Conservation (phyloP, 1,140 invertebrate genomes). For the Lordiphosa collinella region DNA sequence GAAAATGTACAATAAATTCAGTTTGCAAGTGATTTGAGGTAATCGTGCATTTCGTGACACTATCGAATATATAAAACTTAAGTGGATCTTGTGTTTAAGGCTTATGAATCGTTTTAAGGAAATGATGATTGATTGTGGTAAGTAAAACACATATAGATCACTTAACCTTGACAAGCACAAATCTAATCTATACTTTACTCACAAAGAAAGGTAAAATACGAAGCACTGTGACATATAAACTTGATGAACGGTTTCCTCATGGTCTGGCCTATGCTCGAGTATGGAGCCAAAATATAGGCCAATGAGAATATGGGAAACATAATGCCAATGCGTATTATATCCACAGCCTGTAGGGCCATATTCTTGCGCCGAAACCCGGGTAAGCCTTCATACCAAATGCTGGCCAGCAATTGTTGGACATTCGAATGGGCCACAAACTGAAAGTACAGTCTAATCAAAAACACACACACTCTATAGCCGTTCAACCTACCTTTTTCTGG, state of each 20-base stretch:
- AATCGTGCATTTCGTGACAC: too few species aligned
- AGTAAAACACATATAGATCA: too few species aligned
- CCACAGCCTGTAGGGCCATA: slow-evolving; percentile 94
- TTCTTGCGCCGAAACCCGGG: slow-evolving; percentile 98
- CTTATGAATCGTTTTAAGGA: too few species aligned
- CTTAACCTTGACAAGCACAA: too few species aligned
- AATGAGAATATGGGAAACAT: slow-evolving; percentile 96
- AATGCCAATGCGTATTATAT: slow-evolving; percentile 95
- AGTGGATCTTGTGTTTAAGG: too few species aligned
- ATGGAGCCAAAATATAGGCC: slow-evolving; percentile 95
- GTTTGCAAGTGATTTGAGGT: too few species aligned
- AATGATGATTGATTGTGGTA: too few species aligned
- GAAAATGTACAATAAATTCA: too few species aligned
- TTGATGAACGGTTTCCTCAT: slow-evolving; percentile 99
- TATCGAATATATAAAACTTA: too few species aligned
- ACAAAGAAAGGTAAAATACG: slow-evolving; percentile 98
- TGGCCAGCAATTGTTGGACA: slow-evolving; percentile 97
- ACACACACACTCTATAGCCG: too few species aligned
- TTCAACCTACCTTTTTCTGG: slow-evolving; percentile 94
- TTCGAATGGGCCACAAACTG: slow-evolving; percentile 99
- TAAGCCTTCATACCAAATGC: slow-evolving; percentile 98
- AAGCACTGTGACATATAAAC: slow-evolving; percentile 98
- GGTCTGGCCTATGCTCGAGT: slow-evolving; percentile 93
- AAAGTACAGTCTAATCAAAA: not conserved
- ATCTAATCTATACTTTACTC: slow-evolving; percentile 80